Evolutionary conservation across 2,113 vertebrate species (phyloP).

Genomic region (Platysteira castanea): DNA sequence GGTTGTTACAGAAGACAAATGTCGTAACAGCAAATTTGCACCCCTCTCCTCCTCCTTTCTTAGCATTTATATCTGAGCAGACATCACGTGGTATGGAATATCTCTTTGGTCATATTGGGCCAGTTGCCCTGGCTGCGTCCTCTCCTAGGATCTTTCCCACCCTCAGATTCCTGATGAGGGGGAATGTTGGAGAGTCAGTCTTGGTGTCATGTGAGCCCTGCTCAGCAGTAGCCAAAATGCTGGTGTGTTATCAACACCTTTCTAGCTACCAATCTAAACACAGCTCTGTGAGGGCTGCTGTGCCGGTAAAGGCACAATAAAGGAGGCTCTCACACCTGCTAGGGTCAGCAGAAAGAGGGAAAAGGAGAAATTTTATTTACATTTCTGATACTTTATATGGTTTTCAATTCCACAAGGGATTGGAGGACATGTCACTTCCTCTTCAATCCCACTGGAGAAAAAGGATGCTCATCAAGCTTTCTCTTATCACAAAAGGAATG

Average conservation of each 20-base stretch:
- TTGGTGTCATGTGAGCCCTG: not conserved
- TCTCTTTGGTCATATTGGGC: not conserved
- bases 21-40: not conserved
- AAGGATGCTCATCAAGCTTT: no score
- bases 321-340: no score
- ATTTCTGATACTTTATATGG: no score
- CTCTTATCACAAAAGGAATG: no score
- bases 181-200: not conserved
- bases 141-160: not conserved
- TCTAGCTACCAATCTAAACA: not conserved
- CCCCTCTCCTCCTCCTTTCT: not conserved
- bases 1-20: not conserved
- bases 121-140: not conserved
- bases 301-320: no score
- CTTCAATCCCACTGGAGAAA: no score
- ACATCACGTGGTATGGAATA: accelerated
- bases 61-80: not conserved
- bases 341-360: no score
- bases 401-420: no score
- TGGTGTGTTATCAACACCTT: not conserved
- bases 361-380: no score
- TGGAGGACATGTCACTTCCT: no score
- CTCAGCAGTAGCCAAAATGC: not conserved
- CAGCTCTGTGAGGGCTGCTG: not conserved
- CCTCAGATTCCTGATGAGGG: accelerated